phyloP scores from a whole-genome alignment of 1,140 invertebrate species.

The Hyphantria cunea region DNA sequence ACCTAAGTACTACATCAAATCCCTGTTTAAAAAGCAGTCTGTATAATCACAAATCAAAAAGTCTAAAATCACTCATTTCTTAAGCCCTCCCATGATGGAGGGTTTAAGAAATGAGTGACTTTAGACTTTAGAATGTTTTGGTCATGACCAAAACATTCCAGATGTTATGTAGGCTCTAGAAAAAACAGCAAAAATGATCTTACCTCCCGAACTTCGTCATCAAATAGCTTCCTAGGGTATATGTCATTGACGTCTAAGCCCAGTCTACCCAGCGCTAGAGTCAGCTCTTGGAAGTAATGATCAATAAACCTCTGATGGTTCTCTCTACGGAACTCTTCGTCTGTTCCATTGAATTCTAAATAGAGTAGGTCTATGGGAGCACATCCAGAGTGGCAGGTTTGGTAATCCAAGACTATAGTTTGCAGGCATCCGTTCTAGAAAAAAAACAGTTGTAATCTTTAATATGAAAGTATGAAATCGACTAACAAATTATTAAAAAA shows the following conservation, averaged over 20 bases:
- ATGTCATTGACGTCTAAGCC: slow-evolving; percentile 38
- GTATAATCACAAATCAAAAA: no score
- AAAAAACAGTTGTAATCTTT: background rate
- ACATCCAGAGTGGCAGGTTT: slow-evolving; percentile 77
- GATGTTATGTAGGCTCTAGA: background rate
- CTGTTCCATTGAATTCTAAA: slow-evolving; percentile 80
- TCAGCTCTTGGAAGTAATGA: slow-evolving; percentile 67
- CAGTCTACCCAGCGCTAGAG: slow-evolving; percentile 18
- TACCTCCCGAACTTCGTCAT: slow-evolving; percentile 52
- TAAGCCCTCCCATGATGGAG: no score
- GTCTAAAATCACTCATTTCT: no score
- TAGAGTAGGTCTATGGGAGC: slow-evolving; percentile 80
- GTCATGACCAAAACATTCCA: background rate
- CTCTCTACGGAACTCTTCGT: slow-evolving; percentile 63
- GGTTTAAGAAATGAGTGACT: no score
- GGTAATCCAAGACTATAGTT: slow-evolving; percentile 80
- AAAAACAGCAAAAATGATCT: background rate
- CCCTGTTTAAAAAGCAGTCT: no score
- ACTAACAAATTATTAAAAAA: no score
- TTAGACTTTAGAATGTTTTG: no score
- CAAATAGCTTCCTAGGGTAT: slow-evolving; percentile 53
- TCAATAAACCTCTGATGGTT: slow-evolving; percentile 74
- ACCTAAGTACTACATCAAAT: no score
- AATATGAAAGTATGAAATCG: no score
- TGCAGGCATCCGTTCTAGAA: slow-evolving; percentile 56